These are phyloP conservation scores for Lepus oiostolus DNA, from an alignment of 2,797 vertebrate genomes.

Conservation along the genomic window DNA sequence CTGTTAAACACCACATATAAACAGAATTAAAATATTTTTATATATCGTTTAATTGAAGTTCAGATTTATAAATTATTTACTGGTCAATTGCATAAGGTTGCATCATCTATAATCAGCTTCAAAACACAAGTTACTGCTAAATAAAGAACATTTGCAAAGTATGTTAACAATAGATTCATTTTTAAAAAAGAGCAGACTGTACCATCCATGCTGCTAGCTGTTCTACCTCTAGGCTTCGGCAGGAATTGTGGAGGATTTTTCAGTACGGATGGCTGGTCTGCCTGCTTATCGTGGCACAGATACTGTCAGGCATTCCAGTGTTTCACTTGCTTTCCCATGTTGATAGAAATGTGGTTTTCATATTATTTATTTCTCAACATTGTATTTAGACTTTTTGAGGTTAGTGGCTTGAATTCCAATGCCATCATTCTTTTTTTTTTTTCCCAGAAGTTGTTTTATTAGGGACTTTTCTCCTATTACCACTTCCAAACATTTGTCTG, in stretches of 20 bases:
- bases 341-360: conserved; percentile 57
- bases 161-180: not conserved
- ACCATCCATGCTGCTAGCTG: not conserved
- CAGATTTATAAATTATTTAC: conserved; percentile 67
- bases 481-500: conserved; percentile 49
- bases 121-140: conserved; percentile 38
- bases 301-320: not conserved
- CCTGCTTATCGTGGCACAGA: not conserved
- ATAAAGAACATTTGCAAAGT: not conserved
- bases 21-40: not conserved
- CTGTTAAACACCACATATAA: not conserved
- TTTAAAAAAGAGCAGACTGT: not conserved
- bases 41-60: conserved; percentile 65
- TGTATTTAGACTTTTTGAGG: not conserved
- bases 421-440: not conserved
- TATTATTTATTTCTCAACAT: not conserved
- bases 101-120: not conserved
- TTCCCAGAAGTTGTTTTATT: conserved; percentile 26
- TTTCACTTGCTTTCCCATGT: not conserved
- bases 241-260: not conserved
- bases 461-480: not conserved
- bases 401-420: conserved; percentile 51
- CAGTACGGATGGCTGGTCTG: not conserved
- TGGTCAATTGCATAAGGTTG: conserved; percentile 21
- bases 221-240: too few relatives aligned